A percentile compares a stretch with the other conserved stretches of the same genome.
phyloP scores from a whole-genome alignment of 2,888 invertebrate species.

The Trissolcus japonicus region DNA sequence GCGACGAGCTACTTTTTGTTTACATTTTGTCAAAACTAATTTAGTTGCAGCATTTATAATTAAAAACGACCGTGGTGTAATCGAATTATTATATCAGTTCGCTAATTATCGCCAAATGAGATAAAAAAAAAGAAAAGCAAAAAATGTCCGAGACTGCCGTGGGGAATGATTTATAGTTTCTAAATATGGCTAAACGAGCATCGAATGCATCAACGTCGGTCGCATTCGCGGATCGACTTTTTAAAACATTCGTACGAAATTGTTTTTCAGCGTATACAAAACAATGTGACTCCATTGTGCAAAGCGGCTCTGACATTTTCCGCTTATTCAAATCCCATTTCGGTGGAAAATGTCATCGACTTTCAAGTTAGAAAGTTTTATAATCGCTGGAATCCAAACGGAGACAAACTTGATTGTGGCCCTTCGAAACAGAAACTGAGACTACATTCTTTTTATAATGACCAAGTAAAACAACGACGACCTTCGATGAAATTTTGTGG shows the following conservation, averaged over 20 bases:
- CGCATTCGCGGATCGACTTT: slow-evolving; percentile 16
- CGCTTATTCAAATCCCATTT: slow-evolving; percentile 21
- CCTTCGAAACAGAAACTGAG: background rate
- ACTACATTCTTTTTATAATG: background rate
- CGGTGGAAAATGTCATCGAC: slow-evolving; percentile 30
- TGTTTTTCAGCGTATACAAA: slow-evolving; percentile 4
- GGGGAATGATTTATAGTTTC: slow-evolving; percentile 13
- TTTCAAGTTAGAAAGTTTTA: slow-evolving; percentile 27
- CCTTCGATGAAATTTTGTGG: background rate
- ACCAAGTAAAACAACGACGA: background rate
- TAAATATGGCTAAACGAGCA: slow-evolving; percentile 12
- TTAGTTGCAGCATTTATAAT: background rate
- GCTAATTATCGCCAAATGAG: too few relatives aligned
- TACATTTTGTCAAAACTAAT: too few relatives aligned
- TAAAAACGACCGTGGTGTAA: too few relatives aligned
- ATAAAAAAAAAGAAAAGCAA: background rate
- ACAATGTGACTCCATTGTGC: slow-evolving; percentile 16
- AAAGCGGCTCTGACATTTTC: slow-evolving; percentile 24
- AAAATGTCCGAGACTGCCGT: background rate
- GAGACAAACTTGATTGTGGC: background rate
- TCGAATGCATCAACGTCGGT: slow-evolving; percentile 25
- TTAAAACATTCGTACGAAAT: slow-evolving; percentile 22
- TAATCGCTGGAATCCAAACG: slow-evolving; percentile 9
- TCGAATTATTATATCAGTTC: too few relatives aligned
- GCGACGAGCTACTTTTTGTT: too few relatives aligned